A percentile compares a stretch with the other conserved stretches of the same genome.
Conservation (phyloP, 2,888 invertebrate species). For the Pilophorus perplexus region DNA sequence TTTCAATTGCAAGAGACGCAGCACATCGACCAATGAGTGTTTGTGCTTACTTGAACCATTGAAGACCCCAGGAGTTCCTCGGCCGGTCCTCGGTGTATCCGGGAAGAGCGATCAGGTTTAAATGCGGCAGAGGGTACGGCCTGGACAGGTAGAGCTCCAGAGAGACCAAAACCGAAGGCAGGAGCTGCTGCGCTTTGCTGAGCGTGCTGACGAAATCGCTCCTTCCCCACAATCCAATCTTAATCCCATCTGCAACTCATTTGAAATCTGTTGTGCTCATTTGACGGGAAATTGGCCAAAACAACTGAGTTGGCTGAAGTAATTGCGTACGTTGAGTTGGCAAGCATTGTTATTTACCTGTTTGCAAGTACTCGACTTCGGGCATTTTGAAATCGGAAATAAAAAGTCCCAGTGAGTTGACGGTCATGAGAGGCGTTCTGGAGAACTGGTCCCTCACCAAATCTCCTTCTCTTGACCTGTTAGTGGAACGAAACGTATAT, state of each 20-base stretch:
- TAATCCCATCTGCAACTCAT: conserved; percentile 47
- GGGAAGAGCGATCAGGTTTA: conserved; percentile 73
- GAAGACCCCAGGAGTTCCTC: conserved; percentile 75
- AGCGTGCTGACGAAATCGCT: conserved; percentile 62
- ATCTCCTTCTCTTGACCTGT: conserved; percentile 51
- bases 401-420: conserved; percentile 71
- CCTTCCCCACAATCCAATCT: conserved; percentile 64
- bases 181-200: conserved; percentile 50
- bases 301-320: too few relatives aligned
- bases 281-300: too few relatives aligned
- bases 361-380: conserved; percentile 44
- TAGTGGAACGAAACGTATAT: too few relatives aligned
- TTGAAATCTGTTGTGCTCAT: too few relatives aligned
- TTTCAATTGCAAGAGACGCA: neutral
- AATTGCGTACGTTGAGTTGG: too few relatives aligned
- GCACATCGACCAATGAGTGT: neutral
- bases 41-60: conserved; percentile 68
- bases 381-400: conserved; percentile 61
- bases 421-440: conserved; percentile 71
- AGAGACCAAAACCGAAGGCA: conserved; percentile 48
- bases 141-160: conserved; percentile 48
- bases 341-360: too few relatives aligned
- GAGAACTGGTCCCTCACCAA: conserved; percentile 69
- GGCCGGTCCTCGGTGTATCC: conserved; percentile 68
- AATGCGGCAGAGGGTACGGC: conserved; percentile 59